Conservation (phyloP, 2,113 vertebrate species). For the Hippocampus comes region DNA sequence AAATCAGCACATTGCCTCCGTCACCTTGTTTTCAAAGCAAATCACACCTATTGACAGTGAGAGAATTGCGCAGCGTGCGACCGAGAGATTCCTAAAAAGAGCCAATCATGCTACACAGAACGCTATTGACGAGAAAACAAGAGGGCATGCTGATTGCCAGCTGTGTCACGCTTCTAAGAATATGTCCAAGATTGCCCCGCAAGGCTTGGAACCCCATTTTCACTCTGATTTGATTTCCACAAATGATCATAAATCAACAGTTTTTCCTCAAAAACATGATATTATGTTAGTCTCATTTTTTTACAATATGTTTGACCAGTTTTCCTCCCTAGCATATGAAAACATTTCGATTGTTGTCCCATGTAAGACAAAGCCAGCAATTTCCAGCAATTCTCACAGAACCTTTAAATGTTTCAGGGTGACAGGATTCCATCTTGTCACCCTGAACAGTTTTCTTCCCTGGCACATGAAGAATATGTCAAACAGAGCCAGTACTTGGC, state of each 20-base stretch:
- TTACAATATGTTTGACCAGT: not conserved
- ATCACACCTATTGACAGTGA: conserved; percentile 69
- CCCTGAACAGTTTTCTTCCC: no score
- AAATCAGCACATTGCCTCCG: conserved; percentile 27
- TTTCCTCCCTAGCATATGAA: no score
- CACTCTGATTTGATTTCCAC: not conserved
- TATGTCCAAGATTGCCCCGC: conserved; percentile 22
- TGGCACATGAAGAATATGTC: no score
- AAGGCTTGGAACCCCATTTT: not conserved
- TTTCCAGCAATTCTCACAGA: no score
- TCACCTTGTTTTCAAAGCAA: conserved; percentile 64
- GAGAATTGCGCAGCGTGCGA: conserved; percentile 62
- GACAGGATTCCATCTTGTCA: no score
- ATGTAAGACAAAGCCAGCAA: no score
- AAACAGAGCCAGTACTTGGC: no score
- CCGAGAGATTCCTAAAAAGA: conserved; percentile 63
- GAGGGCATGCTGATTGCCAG: conserved; percentile 60
- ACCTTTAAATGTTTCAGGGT: no score
- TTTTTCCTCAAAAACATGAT: not conserved
- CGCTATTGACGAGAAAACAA: conserved; percentile 63
- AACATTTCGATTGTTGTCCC: no score
- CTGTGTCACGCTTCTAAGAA: conserved; percentile 32
- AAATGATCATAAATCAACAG: not conserved
- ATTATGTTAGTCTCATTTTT: not conserved
- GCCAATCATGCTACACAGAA: conserved; percentile 60